Base-by-base conservation (phyloP, 2,888 invertebrate species). In the Temnothorax rugatulus region DNA sequence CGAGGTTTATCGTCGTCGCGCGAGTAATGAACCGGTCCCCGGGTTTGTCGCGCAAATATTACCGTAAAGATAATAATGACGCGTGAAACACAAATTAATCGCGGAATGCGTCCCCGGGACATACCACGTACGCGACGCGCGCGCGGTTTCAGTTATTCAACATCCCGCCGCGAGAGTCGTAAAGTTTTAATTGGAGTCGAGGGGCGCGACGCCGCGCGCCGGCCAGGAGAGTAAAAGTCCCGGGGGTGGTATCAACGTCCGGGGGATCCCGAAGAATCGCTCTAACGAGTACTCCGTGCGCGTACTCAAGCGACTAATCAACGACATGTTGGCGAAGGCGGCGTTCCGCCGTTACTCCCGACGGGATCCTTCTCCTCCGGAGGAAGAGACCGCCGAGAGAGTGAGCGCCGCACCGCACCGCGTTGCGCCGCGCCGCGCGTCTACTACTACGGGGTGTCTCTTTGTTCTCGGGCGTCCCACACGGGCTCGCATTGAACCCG, bases 391-490 rank as follows among this genome's bases (percentile, higher is more conserved):
- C 52, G 68, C 59, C 81, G 69, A 21, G 29, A 59, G 82, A 74
- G 68, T 47, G 34, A 66, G 44, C 63, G 18, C 5, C 29, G 47
- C 44, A 41, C 25, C 18, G 21, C 25, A 25, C n/a, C 4, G 71
- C 47, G 61, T 13, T 21, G 38, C 25, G 41, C n/a, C 4, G 71
- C 47, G 61, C n/a, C 34, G 38, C 47, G n/a, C 57, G 44, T 61
- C 54, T 83, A 71, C 89, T 77, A 83, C 88, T 77, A 85, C 84
- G 82, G 89, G 86, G 84, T 87, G 87, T 87, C 85, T 83, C 92
- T 92, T 92, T 92, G 92, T 92, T 90, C 90, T 81, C 79, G 83
- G 84, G 83, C 92, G 86, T 90, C 92, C 93, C 92, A 92, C 92
- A 89, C 91, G 90, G 79, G 75, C 88, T 91, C 91, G 90, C 92